Conservation (phyloP, 2,113 vertebrate species). For the Ceuthmochares aereus region DNA sequence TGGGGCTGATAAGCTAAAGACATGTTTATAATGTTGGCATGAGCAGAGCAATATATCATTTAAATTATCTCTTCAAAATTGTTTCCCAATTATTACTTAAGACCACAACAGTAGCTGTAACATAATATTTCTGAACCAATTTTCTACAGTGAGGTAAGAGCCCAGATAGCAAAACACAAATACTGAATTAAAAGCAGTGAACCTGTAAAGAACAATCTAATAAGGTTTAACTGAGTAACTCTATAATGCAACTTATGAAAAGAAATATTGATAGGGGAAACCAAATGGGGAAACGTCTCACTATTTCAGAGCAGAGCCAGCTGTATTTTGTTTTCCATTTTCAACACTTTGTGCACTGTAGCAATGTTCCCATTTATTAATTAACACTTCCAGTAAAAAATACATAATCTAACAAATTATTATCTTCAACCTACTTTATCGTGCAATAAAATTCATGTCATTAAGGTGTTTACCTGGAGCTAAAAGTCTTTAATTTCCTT, state of each 20-base stretch:
- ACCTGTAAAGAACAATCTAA: constrained; percentile 19
- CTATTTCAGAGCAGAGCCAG: neutral
- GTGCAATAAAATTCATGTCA: neutral
- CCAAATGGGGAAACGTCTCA: neutral
- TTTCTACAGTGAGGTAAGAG: neutral
- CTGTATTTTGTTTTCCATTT: neutral
- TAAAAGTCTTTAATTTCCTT: neutral
- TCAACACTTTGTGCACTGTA: neutral
- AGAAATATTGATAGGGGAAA: neutral
- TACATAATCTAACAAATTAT: neutral
- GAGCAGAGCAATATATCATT: constrained; percentile 24
- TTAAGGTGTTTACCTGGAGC: neutral
- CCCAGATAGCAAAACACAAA: neutral
- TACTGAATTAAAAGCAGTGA: constrained; percentile 16
- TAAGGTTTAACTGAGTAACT: neutral
- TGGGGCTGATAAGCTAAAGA: neutral
- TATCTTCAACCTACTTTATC: neutral
- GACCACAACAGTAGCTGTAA: neutral
- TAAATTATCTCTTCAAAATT: constrained; percentile 28
- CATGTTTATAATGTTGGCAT: constrained; percentile 8
- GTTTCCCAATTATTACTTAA: constrained; percentile 25
- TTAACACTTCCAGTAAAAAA: neutral
- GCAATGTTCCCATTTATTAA: neutral
- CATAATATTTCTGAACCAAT: constrained; percentile 5
- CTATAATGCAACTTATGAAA: neutral